Percentiles rank a stretch among this genome's conserved stretches.
phyloP scores from a whole-genome alignment of 1,140 invertebrate genomes.

The Aleiodes sp. region DNA sequence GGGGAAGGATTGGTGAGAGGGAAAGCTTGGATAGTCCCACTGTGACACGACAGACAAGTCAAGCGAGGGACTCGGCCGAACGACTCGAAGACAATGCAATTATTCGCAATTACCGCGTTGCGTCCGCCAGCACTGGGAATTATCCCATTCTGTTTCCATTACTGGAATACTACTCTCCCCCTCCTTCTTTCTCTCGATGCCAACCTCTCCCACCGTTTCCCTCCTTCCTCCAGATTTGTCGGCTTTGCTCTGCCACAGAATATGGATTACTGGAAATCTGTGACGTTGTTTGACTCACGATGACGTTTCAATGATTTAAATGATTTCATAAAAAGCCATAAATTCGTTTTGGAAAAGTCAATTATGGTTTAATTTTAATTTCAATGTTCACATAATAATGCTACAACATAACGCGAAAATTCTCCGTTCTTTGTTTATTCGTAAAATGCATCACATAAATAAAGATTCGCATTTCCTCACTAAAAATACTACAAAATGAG shows the following conservation, averaged over 20 bases:
- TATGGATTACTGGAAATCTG: not conserved
- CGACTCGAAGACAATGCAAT: slow-evolving; percentile 67
- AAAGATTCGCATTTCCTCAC: slow-evolving; percentile 8
- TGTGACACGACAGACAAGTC: slow-evolving; percentile 14
- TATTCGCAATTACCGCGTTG: slow-evolving; percentile 66
- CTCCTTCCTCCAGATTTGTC: not conserved
- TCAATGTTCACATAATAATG: too few species aligned
- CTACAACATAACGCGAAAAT: too few species aligned
- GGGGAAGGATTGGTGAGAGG: not conserved
- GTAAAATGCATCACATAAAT: too few species aligned
- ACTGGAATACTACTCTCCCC: slow-evolving; percentile 43
- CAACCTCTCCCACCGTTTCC: slow-evolving; percentile 25
- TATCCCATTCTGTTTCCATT: slow-evolving; percentile 63
- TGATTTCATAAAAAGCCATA: too few species aligned
- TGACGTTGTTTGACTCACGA: not conserved
- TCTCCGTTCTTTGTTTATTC: too few species aligned
- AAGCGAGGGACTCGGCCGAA: slow-evolving; percentile 51
- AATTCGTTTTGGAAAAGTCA: too few species aligned
- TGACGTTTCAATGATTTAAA: not conserved
- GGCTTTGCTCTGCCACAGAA: not conserved
- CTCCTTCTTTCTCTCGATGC: slow-evolving; percentile 24
- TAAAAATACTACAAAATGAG: not conserved
- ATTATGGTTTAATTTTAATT: too few species aligned
- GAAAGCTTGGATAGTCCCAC: slow-evolving; percentile 5
- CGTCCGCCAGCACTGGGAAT: slow-evolving; percentile 58